Percentiles rank a stretch among this genome's conserved stretches.
These are phyloP conservation scores for Etheostoma nigrum DNA, from an alignment of 2,797 vertebrate genomes.

Conservation along the genomic window DNA sequence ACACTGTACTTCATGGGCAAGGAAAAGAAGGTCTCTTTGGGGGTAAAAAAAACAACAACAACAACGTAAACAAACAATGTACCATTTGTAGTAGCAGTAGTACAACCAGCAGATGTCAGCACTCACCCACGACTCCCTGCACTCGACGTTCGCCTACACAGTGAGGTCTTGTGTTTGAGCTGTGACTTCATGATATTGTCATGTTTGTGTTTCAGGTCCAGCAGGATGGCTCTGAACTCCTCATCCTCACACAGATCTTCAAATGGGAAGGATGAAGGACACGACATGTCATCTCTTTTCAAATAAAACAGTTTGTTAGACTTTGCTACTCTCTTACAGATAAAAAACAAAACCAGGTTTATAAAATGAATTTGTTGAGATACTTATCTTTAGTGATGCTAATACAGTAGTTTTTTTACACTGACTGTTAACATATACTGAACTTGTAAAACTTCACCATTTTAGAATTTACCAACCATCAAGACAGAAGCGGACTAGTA, in stretches of 20 bases:
- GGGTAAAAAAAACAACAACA: too few species aligned
- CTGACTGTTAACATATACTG: background rate
- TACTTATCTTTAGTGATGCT: background rate
- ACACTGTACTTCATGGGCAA: background rate
- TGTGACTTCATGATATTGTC: conserved; percentile 99
- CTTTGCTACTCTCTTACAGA: background rate
- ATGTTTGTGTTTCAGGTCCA: conserved; percentile 97
- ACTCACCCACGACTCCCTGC: conserved; percentile 95
- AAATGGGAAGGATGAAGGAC: conserved; percentile 12
- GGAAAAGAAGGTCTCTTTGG: background rate
- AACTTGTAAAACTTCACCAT: background rate
- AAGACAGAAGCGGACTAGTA: background rate
- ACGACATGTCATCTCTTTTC: conserved; percentile 19
- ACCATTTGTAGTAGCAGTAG: background rate
- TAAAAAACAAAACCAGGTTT: background rate
- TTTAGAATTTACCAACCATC: background rate
- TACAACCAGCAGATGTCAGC: conserved; percentile 72
- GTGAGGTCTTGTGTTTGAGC: conserved; percentile 96
- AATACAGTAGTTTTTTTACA: background rate
- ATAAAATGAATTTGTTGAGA: background rate
- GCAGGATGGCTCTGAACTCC: conserved; percentile 93
- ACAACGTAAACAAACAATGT: background rate
- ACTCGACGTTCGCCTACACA: conserved; percentile 95
- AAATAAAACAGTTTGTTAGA: background rate
- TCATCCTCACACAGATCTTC: conserved; percentile 97